Evolutionary conservation across 2,888 invertebrate species (phyloP).

Genomic region (Bimastos eiseni): DNA sequence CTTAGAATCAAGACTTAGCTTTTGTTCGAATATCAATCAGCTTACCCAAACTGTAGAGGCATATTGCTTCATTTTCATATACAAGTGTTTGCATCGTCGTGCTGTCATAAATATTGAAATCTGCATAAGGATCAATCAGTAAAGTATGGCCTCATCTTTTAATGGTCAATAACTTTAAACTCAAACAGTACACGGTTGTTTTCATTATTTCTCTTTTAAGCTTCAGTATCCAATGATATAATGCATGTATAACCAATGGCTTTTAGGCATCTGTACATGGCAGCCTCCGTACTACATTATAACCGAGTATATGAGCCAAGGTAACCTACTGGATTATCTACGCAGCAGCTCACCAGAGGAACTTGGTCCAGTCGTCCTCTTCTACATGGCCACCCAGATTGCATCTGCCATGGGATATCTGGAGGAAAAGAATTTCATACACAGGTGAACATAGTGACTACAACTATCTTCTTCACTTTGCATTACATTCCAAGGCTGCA

Average conservation of each 20-base stretch:
- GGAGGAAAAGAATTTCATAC: conserved; percentile 90
- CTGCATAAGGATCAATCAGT: too few relatives aligned
- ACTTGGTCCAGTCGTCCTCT: conserved; percentile 89
- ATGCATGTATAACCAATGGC: background rate
- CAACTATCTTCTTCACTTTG: too few relatives aligned
- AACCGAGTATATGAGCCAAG: conserved; percentile 98
- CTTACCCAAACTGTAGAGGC: too few relatives aligned
- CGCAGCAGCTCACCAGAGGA: conserved; percentile 68
- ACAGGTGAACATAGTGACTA: conserved; percentile 48
- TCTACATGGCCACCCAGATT: conserved; percentile 99
- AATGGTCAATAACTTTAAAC: background rate
- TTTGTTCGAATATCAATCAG: too few relatives aligned
- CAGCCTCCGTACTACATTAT: conserved; percentile 99
- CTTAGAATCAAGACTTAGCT: too few relatives aligned
- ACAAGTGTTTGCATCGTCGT: too few relatives aligned
- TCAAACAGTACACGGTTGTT: background rate
- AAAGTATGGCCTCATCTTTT: too few relatives aligned
- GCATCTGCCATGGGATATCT: conserved; percentile 98
- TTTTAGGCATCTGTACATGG: conserved; percentile 67
- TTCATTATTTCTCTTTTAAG: background rate
- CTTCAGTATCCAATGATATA: background rate
- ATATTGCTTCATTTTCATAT: too few relatives aligned
- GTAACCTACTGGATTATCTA: conserved; percentile 93
- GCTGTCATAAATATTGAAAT: too few relatives aligned
- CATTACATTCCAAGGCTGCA: too few relatives aligned